A percentile compares a stretch with the other conserved stretches of the same genome.
phyloP scores from a whole-genome alignment of 35 echinoderm and acorn worm genomes.

The Anneissia japonica region DNA sequence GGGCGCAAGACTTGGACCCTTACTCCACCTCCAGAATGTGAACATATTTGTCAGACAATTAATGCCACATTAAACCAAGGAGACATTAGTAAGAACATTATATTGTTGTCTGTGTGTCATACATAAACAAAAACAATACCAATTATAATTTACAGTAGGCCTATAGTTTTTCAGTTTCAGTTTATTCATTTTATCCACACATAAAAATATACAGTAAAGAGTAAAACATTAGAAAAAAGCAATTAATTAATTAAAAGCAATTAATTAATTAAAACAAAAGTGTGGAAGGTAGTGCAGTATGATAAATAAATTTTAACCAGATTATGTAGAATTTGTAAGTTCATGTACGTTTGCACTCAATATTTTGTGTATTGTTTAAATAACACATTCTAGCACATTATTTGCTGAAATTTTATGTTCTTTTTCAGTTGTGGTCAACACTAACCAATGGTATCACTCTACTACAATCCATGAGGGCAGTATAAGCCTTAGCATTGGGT shows the following conservation, averaged over 20 bases:
- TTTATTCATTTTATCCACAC: background rate
- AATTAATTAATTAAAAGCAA: background rate
- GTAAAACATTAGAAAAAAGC: background rate
- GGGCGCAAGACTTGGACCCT: constrained; percentile 87
- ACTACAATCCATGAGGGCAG: constrained; percentile 61
- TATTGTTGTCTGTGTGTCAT: background rate
- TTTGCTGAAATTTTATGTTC: background rate
- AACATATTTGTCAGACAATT: constrained; percentile 54
- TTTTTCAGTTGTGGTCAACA: constrained; percentile 82
- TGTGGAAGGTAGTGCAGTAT: background rate
- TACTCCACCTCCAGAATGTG: constrained; percentile 80
- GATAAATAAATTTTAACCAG: too few species aligned
- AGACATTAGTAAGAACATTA: constrained; percentile 72
- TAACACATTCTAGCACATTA: background rate
- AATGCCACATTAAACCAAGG: constrained; percentile 63
- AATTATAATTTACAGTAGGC: background rate
- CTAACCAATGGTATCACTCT: constrained; percentile 90
- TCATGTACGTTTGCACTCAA: background rate
- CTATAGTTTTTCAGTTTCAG: background rate
- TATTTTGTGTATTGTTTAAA: background rate
- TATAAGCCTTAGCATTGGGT: constrained; percentile 95
- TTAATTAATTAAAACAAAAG: background rate
- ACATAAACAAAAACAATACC: background rate
- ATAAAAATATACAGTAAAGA: background rate
- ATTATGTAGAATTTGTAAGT: background rate